phyloP scores from a whole-genome alignment of 2,888 invertebrate genomes.

The Mechanitis messenoides region DNA sequence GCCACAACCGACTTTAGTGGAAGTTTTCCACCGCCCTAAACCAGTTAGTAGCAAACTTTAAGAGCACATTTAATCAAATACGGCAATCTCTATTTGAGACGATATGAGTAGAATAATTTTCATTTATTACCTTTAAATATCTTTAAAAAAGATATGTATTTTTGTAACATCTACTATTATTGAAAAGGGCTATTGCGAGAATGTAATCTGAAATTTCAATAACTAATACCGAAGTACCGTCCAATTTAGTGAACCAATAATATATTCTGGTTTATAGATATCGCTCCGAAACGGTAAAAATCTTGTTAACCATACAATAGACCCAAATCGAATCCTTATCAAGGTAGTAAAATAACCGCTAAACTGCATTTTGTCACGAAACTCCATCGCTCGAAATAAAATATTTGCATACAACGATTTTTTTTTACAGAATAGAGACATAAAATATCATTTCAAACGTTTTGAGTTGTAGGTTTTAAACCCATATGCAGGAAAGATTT shows the following conservation, averaged over 20 bases:
- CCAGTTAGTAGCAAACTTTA: constrained; percentile 2
- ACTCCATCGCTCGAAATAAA: constrained; percentile 39
- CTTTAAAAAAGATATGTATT: no score
- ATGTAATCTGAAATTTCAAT: no score
- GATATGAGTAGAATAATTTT: background rate
- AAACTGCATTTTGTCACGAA: constrained; percentile 52
- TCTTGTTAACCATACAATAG: constrained; percentile 14
- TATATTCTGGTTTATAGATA: no score
- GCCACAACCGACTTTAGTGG: constrained; percentile 10
- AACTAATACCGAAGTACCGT: no score
- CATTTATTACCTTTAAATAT: no score
- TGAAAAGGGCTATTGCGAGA: no score
- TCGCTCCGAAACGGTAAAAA: constrained; percentile 4
- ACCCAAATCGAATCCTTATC: constrained; percentile 39
- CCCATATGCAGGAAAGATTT: no score
- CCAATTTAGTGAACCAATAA: no score
- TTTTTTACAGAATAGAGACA: constrained; percentile 20
- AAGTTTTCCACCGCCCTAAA: constrained; percentile 6
- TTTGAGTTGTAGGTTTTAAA: no score
- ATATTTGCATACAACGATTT: constrained; percentile 22
- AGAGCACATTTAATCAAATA: constrained; percentile 4
- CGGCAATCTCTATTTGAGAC: background rate
- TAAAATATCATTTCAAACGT: constrained; percentile 17
- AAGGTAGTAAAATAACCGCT: constrained; percentile 46
- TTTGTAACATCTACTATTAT: no score